Conservation (phyloP, 1,140 invertebrate species). For the Parasteatoda tepidariorum region DNA sequence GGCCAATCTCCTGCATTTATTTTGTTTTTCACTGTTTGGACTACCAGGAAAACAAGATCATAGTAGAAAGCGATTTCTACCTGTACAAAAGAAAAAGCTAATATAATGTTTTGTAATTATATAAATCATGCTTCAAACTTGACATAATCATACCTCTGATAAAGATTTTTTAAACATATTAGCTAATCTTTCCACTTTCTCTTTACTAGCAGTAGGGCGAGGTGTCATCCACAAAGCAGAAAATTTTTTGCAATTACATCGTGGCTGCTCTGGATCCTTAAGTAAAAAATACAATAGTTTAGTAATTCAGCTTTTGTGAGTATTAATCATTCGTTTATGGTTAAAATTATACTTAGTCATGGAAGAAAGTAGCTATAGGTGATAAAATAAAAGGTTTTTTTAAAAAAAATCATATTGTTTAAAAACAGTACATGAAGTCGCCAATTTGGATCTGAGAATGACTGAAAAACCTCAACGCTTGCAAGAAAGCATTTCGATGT, state of each 20-base stretch:
- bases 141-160: slow-evolving; percentile 12
- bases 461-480: too few relatives aligned
- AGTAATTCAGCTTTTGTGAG: too few relatives aligned
- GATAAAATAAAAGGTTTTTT: too few relatives aligned
- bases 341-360: too few relatives aligned
- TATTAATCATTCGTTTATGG: too few relatives aligned
- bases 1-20: slow-evolving; percentile 16
- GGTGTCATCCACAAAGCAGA: slow-evolving; percentile 43
- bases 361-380: too few relatives aligned
- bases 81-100: not conserved
- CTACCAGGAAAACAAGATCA: slow-evolving; percentile 57
- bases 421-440: too few relatives aligned
- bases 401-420: too few relatives aligned
- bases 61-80: slow-evolving; percentile 63
- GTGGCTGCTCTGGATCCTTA: not conserved
- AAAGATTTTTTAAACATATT: not conserved
- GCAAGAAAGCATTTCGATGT: too few relatives aligned
- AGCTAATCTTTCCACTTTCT: slow-evolving; percentile 13
- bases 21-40: slow-evolving; percentile 30
- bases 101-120: not conserved
- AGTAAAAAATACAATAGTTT: slow-evolving; percentile 7
- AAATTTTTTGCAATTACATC: slow-evolving; percentile 28
- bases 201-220: not conserved
- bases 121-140: not conserved
- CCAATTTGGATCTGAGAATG: too few relatives aligned